Conservation (phyloP, 1,140 invertebrate genomes). For the Zaprionus vittiger region DNA sequence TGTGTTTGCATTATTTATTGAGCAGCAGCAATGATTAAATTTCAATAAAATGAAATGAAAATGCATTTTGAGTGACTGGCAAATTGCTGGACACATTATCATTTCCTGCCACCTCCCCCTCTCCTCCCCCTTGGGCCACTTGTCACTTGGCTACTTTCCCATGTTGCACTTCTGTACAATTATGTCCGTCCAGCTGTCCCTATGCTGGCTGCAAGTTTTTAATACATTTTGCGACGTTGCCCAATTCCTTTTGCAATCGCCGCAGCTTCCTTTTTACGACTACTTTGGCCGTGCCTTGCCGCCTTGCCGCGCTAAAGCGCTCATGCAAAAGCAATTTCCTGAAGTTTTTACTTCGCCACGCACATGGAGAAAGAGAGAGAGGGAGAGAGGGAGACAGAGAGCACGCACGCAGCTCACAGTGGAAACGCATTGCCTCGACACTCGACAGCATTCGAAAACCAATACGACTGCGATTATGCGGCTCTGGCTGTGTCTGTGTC, state of each 20-base stretch:
- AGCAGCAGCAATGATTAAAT: slow-evolving; percentile 42
- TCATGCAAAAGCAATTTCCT: slow-evolving; percentile 83
- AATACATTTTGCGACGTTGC: slow-evolving; percentile 43
- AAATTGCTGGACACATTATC: slow-evolving; percentile 37
- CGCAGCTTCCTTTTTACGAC: slow-evolving; percentile 68
- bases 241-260: slow-evolving; percentile 70
- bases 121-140: neutral
- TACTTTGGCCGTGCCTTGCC: slow-evolving; percentile 23
- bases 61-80: slow-evolving; percentile 38
- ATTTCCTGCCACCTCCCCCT: slow-evolving; percentile 2
- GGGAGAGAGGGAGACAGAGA: slow-evolving; percentile 34
- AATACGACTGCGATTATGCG: slow-evolving; percentile 77
- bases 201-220: slow-evolving; percentile 22
- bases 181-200: neutral
- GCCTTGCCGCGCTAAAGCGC: slow-evolving; percentile 41
- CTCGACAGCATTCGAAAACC: slow-evolving; percentile 66
- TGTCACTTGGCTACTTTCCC: slow-evolving; percentile 4
- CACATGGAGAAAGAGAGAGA: slow-evolving; percentile 6
- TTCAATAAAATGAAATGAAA: slow-evolving; percentile 45
- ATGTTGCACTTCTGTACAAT: neutral
- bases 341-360: slow-evolving; percentile 61
- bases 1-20: slow-evolving; percentile 49
- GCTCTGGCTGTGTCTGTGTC: slow-evolving; percentile 24
- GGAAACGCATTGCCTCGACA: slow-evolving; percentile 62
- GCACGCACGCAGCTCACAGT: slow-evolving; percentile 31